These are phyloP conservation scores for Drosophila hydei DNA, from an alignment of 1,140 invertebrate genomes.

Conservation along the genomic window DNA sequence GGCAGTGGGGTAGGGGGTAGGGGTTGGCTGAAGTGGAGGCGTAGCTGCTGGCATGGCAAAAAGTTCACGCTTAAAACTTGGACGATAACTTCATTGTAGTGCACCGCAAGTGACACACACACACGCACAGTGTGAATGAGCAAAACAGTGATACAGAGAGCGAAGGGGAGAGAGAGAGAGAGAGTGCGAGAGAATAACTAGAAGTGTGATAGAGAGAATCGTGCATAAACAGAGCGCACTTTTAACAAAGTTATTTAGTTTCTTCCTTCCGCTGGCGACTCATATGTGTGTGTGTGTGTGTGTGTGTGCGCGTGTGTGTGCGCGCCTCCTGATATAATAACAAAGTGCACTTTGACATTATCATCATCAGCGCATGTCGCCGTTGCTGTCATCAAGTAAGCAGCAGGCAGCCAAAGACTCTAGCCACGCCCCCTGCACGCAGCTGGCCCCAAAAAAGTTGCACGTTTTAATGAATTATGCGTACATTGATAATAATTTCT, in stretches of 20 bases:
- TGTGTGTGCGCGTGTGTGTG: constrained; percentile 20
- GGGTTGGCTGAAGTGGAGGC: constrained; percentile 23
- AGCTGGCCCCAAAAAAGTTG: constrained; percentile 50
- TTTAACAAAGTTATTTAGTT: constrained; percentile 81
- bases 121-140: constrained; percentile 12
- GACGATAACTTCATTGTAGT: constrained; percentile 76
- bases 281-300: constrained; percentile 12
- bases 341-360: constrained; percentile 75
- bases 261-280: constrained; percentile 66
- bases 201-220: constrained; percentile 23
- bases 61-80: constrained; percentile 80
- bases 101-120: constrained; percentile 33
- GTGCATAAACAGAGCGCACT: constrained; percentile 52
- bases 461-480: constrained; percentile 80
- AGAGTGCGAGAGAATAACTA: background rate
- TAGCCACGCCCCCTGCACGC: background rate
- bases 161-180: background rate
- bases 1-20: background rate
- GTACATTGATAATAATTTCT: constrained; percentile 81
- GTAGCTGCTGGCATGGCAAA: constrained; percentile 46
- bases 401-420: constrained; percentile 31
- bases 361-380: constrained; percentile 59
- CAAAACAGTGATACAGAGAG: constrained; percentile 8
- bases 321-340: constrained; percentile 65
- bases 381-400: constrained; percentile 38